Percentiles rank a stretch among this genome's conserved stretches.
phyloP scores from a whole-genome alignment of 2,113 vertebrate species.

The Hypomesus transpacificus region DNA sequence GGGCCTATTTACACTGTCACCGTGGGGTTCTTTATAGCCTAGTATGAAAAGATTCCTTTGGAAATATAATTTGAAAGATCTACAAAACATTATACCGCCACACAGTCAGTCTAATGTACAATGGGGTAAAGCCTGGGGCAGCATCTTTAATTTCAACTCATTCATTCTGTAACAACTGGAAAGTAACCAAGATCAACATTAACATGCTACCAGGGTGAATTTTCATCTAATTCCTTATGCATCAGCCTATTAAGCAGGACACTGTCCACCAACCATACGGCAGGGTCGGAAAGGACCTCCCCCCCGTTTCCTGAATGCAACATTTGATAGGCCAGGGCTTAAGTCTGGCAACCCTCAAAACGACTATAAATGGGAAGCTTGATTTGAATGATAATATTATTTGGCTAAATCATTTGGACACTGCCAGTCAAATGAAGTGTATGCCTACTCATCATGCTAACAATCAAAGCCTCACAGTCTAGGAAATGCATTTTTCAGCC shows the following conservation, averaged over 20 bases:
- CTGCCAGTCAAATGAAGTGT: not conserved
- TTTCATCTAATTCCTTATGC: constrained; percentile 41
- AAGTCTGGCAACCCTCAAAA: not conserved
- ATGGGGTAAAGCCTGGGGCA: too few relatives aligned
- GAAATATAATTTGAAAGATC: too few relatives aligned
- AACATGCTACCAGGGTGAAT: constrained; percentile 27
- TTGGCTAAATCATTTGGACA: not conserved
- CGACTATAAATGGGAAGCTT: constrained; percentile 4
- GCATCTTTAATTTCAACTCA: constrained; percentile 22
- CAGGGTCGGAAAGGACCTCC: not conserved
- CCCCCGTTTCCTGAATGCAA: too few relatives aligned
- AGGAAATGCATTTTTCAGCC: constrained; percentile 18
- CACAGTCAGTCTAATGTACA: too few relatives aligned
- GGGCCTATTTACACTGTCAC: too few relatives aligned
- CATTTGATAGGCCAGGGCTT: too few relatives aligned
- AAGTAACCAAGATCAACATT: constrained; percentile 35
- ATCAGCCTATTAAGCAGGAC: constrained; percentile 11
- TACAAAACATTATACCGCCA: too few relatives aligned
- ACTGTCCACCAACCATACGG: constrained; percentile 18
- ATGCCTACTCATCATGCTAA: not conserved
- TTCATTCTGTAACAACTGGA: constrained; percentile 32
- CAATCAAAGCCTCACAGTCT: constrained; percentile 5
- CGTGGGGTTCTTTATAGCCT: too few relatives aligned
- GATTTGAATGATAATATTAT: not conserved
- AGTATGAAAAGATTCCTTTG: too few relatives aligned